A percentile compares a stretch with the other conserved stretches of the same genome.
phyloP scores from a whole-genome alignment of 2,888 invertebrate genomes.

The Amblyjoppa fuscipennis region DNA sequence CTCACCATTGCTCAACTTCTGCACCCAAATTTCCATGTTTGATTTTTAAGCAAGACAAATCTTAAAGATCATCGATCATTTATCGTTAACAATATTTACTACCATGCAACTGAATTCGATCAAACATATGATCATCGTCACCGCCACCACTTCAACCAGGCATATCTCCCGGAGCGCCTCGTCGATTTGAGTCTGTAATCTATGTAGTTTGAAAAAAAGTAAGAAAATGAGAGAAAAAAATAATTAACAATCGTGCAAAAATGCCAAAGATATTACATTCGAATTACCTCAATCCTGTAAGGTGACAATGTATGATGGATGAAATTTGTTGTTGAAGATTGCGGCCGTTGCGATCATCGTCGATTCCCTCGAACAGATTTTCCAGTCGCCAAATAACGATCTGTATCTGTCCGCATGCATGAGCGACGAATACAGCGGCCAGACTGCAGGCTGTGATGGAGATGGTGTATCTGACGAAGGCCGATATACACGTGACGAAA shows the following conservation, averaged over 20 bases:
- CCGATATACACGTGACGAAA: conserved; percentile 60
- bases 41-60: background rate
- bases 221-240: background rate
- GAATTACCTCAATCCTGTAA: background rate
- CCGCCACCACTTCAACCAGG: background rate
- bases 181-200: background rate
- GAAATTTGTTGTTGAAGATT: conserved; percentile 18
- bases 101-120: background rate
- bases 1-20: conserved; percentile 56
- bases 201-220: background rate
- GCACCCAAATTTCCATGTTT: background rate
- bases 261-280: background rate
- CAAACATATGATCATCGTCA: conserved; percentile 7
- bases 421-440: conserved; percentile 71
- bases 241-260: background rate
- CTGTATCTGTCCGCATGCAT: conserved; percentile 72
- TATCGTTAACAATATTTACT: background rate
- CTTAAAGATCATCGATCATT: background rate
- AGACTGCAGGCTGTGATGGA: conserved; percentile 67
- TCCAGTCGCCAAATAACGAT: conserved; percentile 65
- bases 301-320: conserved; percentile 24
- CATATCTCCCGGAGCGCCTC: background rate
- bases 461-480: conserved; percentile 62
- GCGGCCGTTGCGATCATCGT: background rate
- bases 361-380: conserved; percentile 54